Evolutionary conservation across 1,140 invertebrate genomes (phyloP), one percentile per base, ranked within the genome.

Genomic region (Drosophila lacertosa): DNA sequence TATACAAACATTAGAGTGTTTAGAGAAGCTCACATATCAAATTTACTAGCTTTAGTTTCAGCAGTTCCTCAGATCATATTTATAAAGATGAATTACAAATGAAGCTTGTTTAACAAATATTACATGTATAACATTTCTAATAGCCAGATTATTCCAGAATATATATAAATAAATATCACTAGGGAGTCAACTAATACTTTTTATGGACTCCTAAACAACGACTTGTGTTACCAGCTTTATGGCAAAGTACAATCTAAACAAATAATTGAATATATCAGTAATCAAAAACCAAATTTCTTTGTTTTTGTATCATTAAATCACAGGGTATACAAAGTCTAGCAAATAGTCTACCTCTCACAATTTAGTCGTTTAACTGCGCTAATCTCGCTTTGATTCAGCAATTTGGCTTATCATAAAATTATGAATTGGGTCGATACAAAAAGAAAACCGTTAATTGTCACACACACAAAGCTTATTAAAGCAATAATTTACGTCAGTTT

Each of bases 321-420:
- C 18, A 44, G 42, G 42, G 11, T 44, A 44, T 44, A 0, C n/a
- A 5, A 9, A 35, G 1, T 5, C n/a, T 3, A 35, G 33, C n/a
- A 13, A 1, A 9, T 13, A 9, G 13, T 16, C n/a, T 37, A 1
- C n/a, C n/a, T 22, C 13, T 13, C 16, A 13, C 16, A 20, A 35
- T 0, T 5, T 10, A 24, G 29, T 35, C 48, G 1, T 51, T 35
- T 33, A 51, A 20, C 15, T n/a, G 29, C 29, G 33, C 10, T 51
- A 51, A 51, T 51, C 48, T 20, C 24, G 22, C n/a, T 15, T 33
- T 26, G 4, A 10, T 51, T 35, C 48, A 51, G 11, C 20, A 15
- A 32, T 20, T 22, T 15, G 0, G 37, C 15, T 57, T 57, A 57
- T 57, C 54, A 57, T n/a, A n/a, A 7, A 29, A 29, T 26, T 44